Percentiles rank a stretch among this genome's conserved stretches.
These are phyloP conservation scores for Collichthys lucidus DNA, from an alignment of 2,113 vertebrate genomes.

Conservation along the genomic window DNA sequence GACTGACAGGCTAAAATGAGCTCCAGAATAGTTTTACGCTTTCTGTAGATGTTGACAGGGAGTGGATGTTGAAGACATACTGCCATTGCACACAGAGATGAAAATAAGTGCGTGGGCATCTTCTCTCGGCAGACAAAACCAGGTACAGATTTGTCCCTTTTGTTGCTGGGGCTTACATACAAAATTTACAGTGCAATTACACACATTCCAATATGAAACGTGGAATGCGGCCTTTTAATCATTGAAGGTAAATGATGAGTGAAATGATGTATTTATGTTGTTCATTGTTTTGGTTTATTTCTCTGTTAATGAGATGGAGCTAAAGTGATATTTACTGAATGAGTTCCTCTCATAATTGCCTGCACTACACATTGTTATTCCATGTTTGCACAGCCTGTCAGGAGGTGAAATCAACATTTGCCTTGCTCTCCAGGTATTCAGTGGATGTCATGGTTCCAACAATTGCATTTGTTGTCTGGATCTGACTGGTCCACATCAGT, in stretches of 20 bases:
- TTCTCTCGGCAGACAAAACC: constrained; percentile 5
- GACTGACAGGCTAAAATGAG: constrained; percentile 1
- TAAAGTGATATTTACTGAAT: constrained; percentile 62
- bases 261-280: constrained; percentile 47
- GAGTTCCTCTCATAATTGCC: constrained; percentile 58
- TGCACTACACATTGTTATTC: constrained; percentile 47
- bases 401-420: constrained; percentile 62
- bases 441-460: constrained; percentile 36
- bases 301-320: constrained; percentile 60
- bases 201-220: background rate
- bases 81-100: constrained; percentile 6
- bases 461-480: constrained; percentile 37
- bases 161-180: background rate
- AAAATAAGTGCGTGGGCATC: constrained; percentile 25
- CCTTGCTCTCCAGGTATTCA: constrained; percentile 39
- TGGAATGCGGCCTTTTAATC: constrained; percentile 14
- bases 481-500: constrained; percentile 27
- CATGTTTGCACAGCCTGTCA: constrained; percentile 48
- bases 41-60: constrained; percentile 1
- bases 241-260: constrained; percentile 42
- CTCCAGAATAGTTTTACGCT: background rate
- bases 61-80: constrained; percentile 22
- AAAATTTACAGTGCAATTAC: constrained; percentile 22
- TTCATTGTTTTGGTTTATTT: constrained; percentile 57
- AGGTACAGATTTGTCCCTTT: constrained; percentile 15